Base-by-base conservation (phyloP, 2,888 invertebrate species). In the Matsumyia berberina region DNA sequence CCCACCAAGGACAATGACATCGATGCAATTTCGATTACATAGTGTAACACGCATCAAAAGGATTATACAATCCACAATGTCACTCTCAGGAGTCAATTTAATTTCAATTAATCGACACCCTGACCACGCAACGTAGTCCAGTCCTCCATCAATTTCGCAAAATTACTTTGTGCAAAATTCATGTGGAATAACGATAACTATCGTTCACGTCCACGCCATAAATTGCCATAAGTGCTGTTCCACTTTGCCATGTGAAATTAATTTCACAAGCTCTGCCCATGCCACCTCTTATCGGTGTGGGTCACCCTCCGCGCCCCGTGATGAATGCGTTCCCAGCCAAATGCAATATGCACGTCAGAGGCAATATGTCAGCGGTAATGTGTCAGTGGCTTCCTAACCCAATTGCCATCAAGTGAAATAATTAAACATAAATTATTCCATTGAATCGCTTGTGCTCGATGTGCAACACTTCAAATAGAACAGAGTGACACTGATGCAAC, bases 381-480 rank as follows among this genome's bases (percentile, higher is more conserved):
- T 80, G 79, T 85, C 80, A 80, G 85, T 80, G 74, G 85, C 80
- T 85, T 85, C 80, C 80, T 85, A 85, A 80, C 85, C 79, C 70
- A 76, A 83, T 83, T 83, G 46, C 83, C 83, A 67, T 69, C 73
- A 64, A 79, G 78, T 83, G 83, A 80, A 80, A 85, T 85, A 85
- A 85, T 85, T 85, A 85, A 85, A 85, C 80, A 74, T 85, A 80
- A 85, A 80, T 80, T 80, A 85, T 85, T 85, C 80, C 58, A 70
- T 70, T 64, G 79, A 57, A 79, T 49, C 42, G 31, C 64, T 53
- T 57, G 46, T 49, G 67, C 42, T 76, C 37, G 46, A 67, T 35
- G 17, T 46, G 46, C 58, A n/a, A 53, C 31, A 57, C 69, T 46
- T 42, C 60, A 53, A 12, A 42, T 58, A 39, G 29, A 44, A 33